Evolutionary conservation across 2,888 invertebrate species (phyloP), one percentile per base, ranked within the genome.

Genomic region (Leucania comma): DNA sequence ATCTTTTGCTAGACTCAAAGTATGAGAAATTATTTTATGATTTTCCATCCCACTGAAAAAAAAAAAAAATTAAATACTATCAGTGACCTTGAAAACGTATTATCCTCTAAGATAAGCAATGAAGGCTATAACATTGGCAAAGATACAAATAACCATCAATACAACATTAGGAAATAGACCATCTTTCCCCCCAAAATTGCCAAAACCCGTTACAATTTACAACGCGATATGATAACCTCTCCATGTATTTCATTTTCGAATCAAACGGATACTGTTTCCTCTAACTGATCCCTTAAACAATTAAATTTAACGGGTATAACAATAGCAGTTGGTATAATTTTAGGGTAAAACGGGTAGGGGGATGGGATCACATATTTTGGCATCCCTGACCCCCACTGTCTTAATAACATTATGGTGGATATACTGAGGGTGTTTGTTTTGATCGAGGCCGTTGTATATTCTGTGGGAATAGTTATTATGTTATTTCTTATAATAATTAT

Each of bases 301-400:
- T 86, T 86, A 84, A 86, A 79, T 86, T 85, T 84, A 80, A 86
- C 83, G 80, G 79, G 68, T 82, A 78, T 83, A 84, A 80, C 80
- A 85, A 85, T 87, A 80, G 82, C 81, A 73, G 78, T 76, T 84
- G 72, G 82, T 85, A 88, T 88, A 86, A 88, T 88, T 85, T 88
- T 84, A 83, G 83, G 80, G 74, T 67, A 66, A 79, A 81, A 81
- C 42, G 81, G 83, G 79, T 72, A 65, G 14, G 70, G 77, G 72
- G 77, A 75, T 69, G 77, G 81, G 84, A 83, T 83, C 80, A 80
- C 76, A 77, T 78, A 77, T 83, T 81, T 84, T 78, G 82, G 72
- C 65, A 75, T 75, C 79, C 76, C 58, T 83, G 73, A 79, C 83
- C 86, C 77, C 77, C 75, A 80, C 80, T 81, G 81, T 81, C 84